Base-by-base conservation (phyloP, 2,797 vertebrate genomes). In the Sciurus carolinensis region DNA sequence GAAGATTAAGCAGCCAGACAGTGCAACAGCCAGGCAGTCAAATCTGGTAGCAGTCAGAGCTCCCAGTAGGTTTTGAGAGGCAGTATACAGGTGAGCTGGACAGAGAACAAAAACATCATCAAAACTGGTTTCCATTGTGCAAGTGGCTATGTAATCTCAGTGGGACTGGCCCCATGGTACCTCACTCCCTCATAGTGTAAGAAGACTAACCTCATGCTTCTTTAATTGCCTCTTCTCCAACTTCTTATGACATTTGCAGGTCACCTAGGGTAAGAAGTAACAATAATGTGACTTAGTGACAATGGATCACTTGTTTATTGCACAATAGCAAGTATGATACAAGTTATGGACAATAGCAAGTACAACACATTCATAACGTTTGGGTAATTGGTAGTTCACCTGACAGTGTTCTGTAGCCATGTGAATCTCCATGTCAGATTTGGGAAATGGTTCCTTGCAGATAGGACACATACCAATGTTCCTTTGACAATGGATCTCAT, bases 401-500 rank as follows among this genome's bases (percentile, higher is more conserved):
- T 99, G 99, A 44, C 98, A 98, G 0, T 99, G 99, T 28, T 99
- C 99, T 96, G 99, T 97, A 18, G 99, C 98, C 93, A 99, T 97
- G 95, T 99, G 99, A 33, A 98, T 98, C 92, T 99, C 98, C 97
- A 99, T 99, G 18, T 99, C 99, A 3, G 98, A 98, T 28, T 99
- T 99, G 0, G 99, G 99, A 93, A 99, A 97, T 0, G 99, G 99
- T 89, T 99, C 99, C 50, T 99, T 99, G 98, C 99, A 99, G 86
- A 98, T 87, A 5, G 98, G 98, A 86, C 99, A 99, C 1, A 99
- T 97, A 24, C 98, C 98, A 0, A 99, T 99, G 88, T 99, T 99
- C 90, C 99, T 99, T 33, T 98, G 98, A 95, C 99, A 99, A 98
- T 99, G 99, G 97, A 99, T 99, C 98, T 99, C 99, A 17, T 99